Evolutionary conservation across 2,113 vertebrate species (phyloP), one percentile per base, ranked within the genome.

Genomic region (Excalfactoria chinensis): DNA sequence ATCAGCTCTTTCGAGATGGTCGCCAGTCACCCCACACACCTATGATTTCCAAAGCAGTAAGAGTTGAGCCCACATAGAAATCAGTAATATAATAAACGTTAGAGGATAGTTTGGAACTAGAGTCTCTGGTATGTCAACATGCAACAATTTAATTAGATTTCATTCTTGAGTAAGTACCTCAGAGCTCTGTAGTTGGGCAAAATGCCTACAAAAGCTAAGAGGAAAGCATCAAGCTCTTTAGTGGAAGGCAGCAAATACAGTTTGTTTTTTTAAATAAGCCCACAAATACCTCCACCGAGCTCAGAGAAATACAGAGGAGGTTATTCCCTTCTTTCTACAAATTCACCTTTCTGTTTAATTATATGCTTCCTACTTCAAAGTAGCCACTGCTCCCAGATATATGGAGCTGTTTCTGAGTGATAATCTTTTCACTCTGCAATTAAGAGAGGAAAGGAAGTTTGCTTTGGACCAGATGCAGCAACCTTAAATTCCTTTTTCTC

Each of bases 141-240:
- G 64, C 44, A 89, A 70, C 59, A 64, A 35, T 48, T 90, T 88
- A 93, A 75, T 96, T 86, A 80, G 69, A 43, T 46, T 91, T 81
- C 76, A 75, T 81, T 85, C 83, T 86, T 28, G 25, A 43, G 43
- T 62, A 49, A 83, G 75, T 86, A 77, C 35, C 40, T 80, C 53
- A 58, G n/a, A 93, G 43, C 21, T 44, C 78, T 74, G 35, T 4
- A 82, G 18, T 7, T 80, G 48, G 72, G 62, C 25, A 86, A 79
- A 93, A 64, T 64, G 49, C 58, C 70, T 14, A 13, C 51, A 32
- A 84, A 92, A 90, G 48, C 56, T 60, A 71, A 51, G n/a, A 67
- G 25, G 44, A 93, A 87, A 68, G 34, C 0, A 0, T 15, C 55
- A 41, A 93, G 28, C 2, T 11, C 35, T 76, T 85, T 41, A 35